Evolutionary conservation across 2,113 vertebrate species (phyloP), one percentile per base, ranked within the genome.

Genomic region (Macaca fascicularis): DNA sequence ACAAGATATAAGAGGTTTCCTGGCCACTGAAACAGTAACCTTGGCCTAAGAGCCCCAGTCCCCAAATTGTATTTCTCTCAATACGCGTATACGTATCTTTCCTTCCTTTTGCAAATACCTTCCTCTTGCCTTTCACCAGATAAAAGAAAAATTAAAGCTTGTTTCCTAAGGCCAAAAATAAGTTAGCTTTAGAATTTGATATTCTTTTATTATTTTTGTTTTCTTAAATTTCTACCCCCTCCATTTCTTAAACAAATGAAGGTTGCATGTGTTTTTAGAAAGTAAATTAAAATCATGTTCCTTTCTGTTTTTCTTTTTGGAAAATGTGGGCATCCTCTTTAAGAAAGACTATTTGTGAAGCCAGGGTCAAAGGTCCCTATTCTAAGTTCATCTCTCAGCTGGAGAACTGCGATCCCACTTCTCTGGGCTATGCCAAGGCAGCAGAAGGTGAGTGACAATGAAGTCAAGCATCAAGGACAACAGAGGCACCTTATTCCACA

Each of bases 381-480:
- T 76, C 61, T 30, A 70, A 89, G 61, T 45, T 76, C 35, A 55
- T 0, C 52, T 43, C 16, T 80, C 45, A 23, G 17, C 32, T 23
- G 50, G 23, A 72, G 38, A 48, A 30, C 5, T 0, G 0, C 0
- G 69, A 27, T 20, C 78, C 85, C 90, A 23, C 78, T 80, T 91
- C 35, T 5, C 78, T 0, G 12, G 52, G 52, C 38, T 11, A 0
- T 30, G 43, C 82, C 2, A 40, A 64, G 6, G 59, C 70, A 17
- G 74, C 9, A 5, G 84, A 30, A 57, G 88, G 82, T 32, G 48
- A 72, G 38, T 59, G 23, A 81, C 67, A 2, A 17, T 1, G 79
- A 76, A 78, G 89, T 87, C 85, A 89, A 96, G 75, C 72, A 50
- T 40, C 86, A 80, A 55, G 78, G 90, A 92, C 86, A 94, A 95